A percentile compares a stretch with the other conserved stretches of the same genome.
These are phyloP conservation scores for Drosophila nannoptera DNA, from an alignment of 1,140 invertebrate genomes.

Conservation along the genomic window DNA sequence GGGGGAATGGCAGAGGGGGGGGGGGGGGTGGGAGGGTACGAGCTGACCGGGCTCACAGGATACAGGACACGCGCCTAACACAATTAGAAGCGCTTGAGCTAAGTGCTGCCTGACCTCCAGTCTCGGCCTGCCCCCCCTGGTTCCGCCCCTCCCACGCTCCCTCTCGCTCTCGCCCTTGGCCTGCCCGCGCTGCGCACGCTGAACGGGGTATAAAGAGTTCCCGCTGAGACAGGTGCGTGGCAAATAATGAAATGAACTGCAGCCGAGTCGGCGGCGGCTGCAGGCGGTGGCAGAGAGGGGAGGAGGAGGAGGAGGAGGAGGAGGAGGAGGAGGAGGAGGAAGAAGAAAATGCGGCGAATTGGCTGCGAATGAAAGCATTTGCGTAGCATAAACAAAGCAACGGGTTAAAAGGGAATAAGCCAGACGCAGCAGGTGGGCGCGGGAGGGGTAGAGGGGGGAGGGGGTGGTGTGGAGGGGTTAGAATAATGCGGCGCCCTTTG, in stretches of 20 bases:
- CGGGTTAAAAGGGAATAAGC: too few species aligned
- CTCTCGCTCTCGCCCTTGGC: too few species aligned
- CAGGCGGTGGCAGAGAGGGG: too few species aligned
- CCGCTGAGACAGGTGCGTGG: constrained; percentile 45
- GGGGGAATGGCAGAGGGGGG: too few species aligned
- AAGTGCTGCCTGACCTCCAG: constrained; percentile 49
- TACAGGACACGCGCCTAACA: constrained; percentile 72
- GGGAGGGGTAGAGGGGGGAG: too few species aligned
- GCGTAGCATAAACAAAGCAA: constrained; percentile 50
- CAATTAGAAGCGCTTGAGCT: constrained; percentile 74
- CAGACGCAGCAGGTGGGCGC: neutral
- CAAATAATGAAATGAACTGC: constrained; percentile 70
- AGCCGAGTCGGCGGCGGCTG: constrained; percentile 41
- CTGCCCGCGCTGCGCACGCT: too few species aligned
- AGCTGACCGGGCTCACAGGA: too few species aligned
- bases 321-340: neutral
- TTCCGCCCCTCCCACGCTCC: too few species aligned
- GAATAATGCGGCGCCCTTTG: constrained; percentile 37
- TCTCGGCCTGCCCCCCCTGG: too few species aligned
- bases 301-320: neutral
- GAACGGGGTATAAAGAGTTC: constrained; percentile 42
- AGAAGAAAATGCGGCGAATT: constrained; percentile 33
- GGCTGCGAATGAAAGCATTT: constrained; percentile 65
- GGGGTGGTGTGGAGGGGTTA: too few species aligned
- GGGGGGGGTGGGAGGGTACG: too few species aligned